Base-by-base conservation (phyloP, 1,140 invertebrate genomes). In the Ips typographus region DNA sequence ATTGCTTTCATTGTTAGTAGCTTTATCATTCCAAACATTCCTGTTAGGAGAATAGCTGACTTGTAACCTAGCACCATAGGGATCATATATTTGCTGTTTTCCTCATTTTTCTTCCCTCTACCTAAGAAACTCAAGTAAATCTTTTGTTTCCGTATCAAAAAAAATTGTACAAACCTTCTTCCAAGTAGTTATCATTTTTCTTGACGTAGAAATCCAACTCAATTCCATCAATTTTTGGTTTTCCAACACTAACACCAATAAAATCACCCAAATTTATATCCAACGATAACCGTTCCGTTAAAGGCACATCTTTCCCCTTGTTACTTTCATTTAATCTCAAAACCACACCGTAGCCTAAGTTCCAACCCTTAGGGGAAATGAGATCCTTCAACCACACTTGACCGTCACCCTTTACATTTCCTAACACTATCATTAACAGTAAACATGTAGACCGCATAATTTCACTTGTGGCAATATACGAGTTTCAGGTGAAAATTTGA, bases 21-120 rank as follows among this genome's bases (percentile, higher is more conserved):
- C 1, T 86, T 83, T 41, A 89, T 84, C 40, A 85, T 79, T 41
- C 84, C 82, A 56, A 88, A 77, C 0, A 83, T 83, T 40, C 87
- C 82, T 65, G 87, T 82, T 8, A 83, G 82, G 57, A 84, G 81
- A 8, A 84, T 85, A 1, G 87, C 84, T 1, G 85, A 84, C 69
- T 87, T 88, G 76, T 87, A 85, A 36, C 87, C 87, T 70, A 89
- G 79, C 39, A 89, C 76, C 73, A 88, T 80, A 36, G 87, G 87
- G 37, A 87, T 79, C 40, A 71, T 51, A 4, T 70, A 44, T 63
- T 64, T 63, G 7, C 49, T 53, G 0, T 40, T 41, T 6, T 40
- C 56, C 3, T 42, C 59, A 4, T 38, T 44, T 49, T 87, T 88
- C 71, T 85, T 84, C 63, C 80, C 80, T 74, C 83, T 83, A 47